These are phyloP conservation scores for Columba guinea DNA, from an alignment of 2,797 vertebrate species.

Conservation along the genomic window DNA sequence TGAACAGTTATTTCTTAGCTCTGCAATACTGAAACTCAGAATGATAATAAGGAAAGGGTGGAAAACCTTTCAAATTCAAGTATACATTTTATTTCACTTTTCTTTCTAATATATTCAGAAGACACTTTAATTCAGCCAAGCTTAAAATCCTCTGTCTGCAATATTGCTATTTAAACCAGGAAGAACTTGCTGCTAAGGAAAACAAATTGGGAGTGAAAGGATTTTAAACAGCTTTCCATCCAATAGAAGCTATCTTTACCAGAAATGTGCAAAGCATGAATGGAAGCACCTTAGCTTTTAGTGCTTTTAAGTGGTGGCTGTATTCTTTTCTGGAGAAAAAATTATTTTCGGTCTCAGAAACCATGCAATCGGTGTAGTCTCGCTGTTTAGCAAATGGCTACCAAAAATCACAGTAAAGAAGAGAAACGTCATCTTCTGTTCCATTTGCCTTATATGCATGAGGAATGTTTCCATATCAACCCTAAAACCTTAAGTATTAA, in stretches of 20 bases:
- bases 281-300: neutral
- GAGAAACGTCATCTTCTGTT: rapidly evolving
- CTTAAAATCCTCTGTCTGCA: neutral
- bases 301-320: neutral
- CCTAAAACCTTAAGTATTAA: neutral
- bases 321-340: rapidly evolving
- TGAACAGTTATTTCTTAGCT: neutral
- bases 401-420: neutral
- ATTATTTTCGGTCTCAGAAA: neutral
- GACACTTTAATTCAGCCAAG: neutral
- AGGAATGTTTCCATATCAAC: neutral
- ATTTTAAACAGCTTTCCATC: neutral
- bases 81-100: neutral
- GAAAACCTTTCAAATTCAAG: neutral
- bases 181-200: neutral
- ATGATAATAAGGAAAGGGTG: neutral
- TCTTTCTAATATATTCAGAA: neutral
- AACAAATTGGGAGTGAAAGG: neutral
- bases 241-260: neutral
- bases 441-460: neutral
- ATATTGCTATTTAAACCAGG: neutral
- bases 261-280: neutral
- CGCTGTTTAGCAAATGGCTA: neutral
- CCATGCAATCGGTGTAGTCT: neutral
- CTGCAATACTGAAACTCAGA: neutral